Evolutionary conservation across 1,140 invertebrate species (phyloP).

Genomic region (Drosophila ambigua): DNA sequence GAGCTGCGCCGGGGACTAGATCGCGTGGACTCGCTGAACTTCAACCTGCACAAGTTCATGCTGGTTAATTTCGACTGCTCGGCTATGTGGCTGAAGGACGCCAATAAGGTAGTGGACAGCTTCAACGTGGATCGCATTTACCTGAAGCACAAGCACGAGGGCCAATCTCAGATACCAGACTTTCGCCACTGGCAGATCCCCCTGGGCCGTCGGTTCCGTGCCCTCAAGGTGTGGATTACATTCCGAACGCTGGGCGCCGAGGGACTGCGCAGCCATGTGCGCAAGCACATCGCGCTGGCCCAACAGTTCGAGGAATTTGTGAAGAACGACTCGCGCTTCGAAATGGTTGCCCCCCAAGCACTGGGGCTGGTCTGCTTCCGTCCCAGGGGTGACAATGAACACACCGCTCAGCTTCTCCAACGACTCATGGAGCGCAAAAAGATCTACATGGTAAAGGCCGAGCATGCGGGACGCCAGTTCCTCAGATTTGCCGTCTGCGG

Average conservation of each 20-base stretch:
- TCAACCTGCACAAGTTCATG: constrained; percentile 97
- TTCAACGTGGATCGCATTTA: constrained; percentile 98
- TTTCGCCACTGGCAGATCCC: constrained; percentile 99
- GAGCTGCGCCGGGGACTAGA: constrained; percentile 92
- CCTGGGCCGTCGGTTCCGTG: constrained; percentile 95
- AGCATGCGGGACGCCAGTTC: constrained; percentile 88
- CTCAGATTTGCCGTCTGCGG: constrained; percentile 94
- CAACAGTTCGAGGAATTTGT: constrained; percentile 90
- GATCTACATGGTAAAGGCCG: constrained; percentile 93
- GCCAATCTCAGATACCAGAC: constrained; percentile 90
- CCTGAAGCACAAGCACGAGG: constrained; percentile 88
- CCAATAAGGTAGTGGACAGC: constrained; percentile 90
- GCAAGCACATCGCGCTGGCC: constrained; percentile 90
- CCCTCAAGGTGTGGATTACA: constrained; percentile 98
- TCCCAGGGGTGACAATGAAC: constrained; percentile 90
- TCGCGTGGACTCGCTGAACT: constrained; percentile 93
- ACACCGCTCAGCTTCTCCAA: constrained; percentile 90
- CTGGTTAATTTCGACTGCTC: constrained; percentile 97
- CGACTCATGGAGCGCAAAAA: constrained; percentile 90
- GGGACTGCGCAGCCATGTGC: constrained; percentile 91
- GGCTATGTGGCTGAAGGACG: constrained; percentile 93
- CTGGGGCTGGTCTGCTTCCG: constrained; percentile 96
- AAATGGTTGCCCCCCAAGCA: constrained; percentile 88
- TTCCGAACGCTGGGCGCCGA: constrained; percentile 92
- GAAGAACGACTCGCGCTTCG: constrained; percentile 89